These are phyloP conservation scores for Zaprionus nigranus DNA, from an alignment of 1,140 invertebrate species.

Conservation along the genomic window DNA sequence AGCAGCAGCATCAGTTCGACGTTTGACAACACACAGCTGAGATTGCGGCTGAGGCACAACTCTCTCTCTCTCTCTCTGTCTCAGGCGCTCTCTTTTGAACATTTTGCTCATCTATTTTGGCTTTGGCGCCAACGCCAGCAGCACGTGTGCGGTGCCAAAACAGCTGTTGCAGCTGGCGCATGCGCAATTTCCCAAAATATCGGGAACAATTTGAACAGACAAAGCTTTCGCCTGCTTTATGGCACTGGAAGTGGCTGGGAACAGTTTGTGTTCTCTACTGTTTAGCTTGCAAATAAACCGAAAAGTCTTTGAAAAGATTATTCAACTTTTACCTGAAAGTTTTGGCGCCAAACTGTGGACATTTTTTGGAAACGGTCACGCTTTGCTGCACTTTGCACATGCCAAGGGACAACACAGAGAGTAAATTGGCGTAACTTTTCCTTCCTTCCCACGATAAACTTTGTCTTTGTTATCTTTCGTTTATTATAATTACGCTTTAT, in stretches of 20 bases:
- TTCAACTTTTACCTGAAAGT: conserved; percentile 22
- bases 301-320: neutral
- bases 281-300: conserved; percentile 16
- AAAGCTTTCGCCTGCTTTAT: conserved; percentile 9
- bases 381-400: too few relatives aligned
- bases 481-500: conserved; percentile 69
- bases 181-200: conserved; percentile 34
- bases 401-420: conserved; percentile 1
- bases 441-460: neutral
- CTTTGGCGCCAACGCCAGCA: conserved; percentile 62
- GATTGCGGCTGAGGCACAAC: conserved; percentile 41
- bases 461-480: conserved; percentile 20
- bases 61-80: conserved; percentile 30
- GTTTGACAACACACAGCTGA: conserved; percentile 65
- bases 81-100: neutral
- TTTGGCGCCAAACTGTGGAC: conserved; percentile 57
- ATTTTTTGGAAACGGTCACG: too few relatives aligned
- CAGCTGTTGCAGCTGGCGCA: conserved; percentile 57
- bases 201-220: conserved; percentile 14
- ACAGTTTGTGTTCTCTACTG: conserved; percentile 26
- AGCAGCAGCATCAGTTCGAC: conserved; percentile 69
- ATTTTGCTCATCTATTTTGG: conserved; percentile 42
- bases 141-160: conserved; percentile 51
- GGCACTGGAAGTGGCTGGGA: conserved; percentile 51
- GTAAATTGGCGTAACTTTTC: neutral